Evolutionary conservation across 2,113 vertebrate genomes (phyloP).

Genomic region (Agelaius phoeniceus): DNA sequence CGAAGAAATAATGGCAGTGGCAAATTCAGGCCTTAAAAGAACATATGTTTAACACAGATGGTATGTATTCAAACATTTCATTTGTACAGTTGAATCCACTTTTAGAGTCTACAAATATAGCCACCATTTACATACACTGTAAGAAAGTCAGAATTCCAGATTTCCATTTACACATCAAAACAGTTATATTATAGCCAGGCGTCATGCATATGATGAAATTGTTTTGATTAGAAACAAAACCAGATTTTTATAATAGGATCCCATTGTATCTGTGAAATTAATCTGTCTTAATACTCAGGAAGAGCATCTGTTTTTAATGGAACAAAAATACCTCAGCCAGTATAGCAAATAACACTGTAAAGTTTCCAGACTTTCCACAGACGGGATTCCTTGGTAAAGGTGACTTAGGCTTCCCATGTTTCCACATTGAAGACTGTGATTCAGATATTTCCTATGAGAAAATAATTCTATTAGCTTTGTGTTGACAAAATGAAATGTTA

Average conservation of each 20-base stretch:
- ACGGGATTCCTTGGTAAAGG: conserved; percentile 41
- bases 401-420: background rate
- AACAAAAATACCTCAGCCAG: conserved; percentile 38
- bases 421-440: background rate
- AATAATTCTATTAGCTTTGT: background rate
- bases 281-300: conserved; percentile 36
- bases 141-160: conserved; percentile 42
- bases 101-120: conserved; percentile 41
- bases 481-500: background rate
- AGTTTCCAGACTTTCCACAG: conserved; percentile 16
- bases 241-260: conserved; percentile 47
- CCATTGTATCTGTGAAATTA: conserved; percentile 53
- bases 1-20: background rate
- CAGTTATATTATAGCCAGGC: conserved; percentile 21
- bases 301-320: conserved; percentile 48
- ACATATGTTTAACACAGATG: conserved; percentile 43
- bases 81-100: conserved; percentile 29
- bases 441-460: background rate
- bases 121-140: conserved; percentile 13
- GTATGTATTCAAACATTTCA: conserved; percentile 40
- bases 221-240: conserved; percentile 51
- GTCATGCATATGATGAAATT: background rate
- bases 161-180: conserved; percentile 56
- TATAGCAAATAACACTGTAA: background rate
- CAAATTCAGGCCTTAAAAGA: conserved; percentile 29